These are phyloP conservation scores for Magallana gigas DNA, from an alignment of 1,140 invertebrate species.

Conservation along the genomic window DNA sequence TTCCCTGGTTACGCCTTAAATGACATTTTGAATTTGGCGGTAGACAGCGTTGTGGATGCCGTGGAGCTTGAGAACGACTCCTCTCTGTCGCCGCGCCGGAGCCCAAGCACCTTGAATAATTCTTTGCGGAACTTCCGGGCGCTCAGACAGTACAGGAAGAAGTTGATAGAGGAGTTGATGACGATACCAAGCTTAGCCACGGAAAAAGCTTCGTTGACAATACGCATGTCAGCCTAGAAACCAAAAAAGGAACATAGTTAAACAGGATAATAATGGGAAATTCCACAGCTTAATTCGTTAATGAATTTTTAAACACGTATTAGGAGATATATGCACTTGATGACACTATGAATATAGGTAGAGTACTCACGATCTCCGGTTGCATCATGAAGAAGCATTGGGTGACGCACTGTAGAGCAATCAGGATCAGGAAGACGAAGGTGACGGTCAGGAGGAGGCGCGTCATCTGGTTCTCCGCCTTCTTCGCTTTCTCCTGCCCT, in stretches of 20 bases:
- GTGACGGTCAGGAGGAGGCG: constrained; percentile 68
- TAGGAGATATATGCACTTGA: neutral
- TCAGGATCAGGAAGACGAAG: constrained; percentile 71
- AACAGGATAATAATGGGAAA: neutral
- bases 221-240: constrained; percentile 61
- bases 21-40: constrained; percentile 29
- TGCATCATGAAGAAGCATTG: constrained; percentile 72
- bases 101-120: constrained; percentile 72
- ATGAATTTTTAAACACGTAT: neutral
- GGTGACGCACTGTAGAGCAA: constrained; percentile 69
- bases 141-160: constrained; percentile 75
- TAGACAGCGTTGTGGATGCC: neutral
- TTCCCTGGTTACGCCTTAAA: neutral
- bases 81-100: neutral
- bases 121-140: constrained; percentile 71
- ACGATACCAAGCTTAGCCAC: constrained; percentile 69
- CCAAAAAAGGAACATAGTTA: neutral
- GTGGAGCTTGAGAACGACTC: constrained; percentile 18
- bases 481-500: constrained; percentile 62
- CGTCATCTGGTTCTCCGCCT: constrained; percentile 69
- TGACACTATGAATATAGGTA: neutral
- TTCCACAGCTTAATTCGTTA: neutral
- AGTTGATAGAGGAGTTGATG: constrained; percentile 75
- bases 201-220: constrained; percentile 67
- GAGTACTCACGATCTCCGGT: constrained; percentile 59